Evolutionary conservation across 1,140 invertebrate genomes (phyloP), one percentile per base, ranked within the genome.

Genomic region (Dendrolimus kikuchii): DNA sequence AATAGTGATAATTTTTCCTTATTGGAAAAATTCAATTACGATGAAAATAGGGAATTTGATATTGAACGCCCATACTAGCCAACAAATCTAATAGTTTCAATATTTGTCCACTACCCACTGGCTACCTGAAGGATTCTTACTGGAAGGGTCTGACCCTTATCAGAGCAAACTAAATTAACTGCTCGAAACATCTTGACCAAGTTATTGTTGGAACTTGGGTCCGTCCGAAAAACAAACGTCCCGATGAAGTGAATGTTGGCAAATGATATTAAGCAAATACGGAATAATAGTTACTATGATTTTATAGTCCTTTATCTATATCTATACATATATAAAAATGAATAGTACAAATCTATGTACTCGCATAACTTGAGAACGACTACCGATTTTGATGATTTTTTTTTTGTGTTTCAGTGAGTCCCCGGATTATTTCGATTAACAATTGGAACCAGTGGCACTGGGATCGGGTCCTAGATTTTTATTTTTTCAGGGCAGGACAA

Each of bases 131-230:
- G 53, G 57, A 52, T 58, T 53, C 55, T 53, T 62, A 46, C 67
- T 63, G 46, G 54, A 70, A 69, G 73, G 75, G 70, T 71, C 46
- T 57, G 50, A 80, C 80, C 80, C 77, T 78, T 68, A 75, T 81
- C 77, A 84, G 71, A 66, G 66, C 68, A 71, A 73, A 80, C 77
- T 80, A 79, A 77, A 77, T 77, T 77, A 77, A 77, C 74, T 72
- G 74, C 68, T 73, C 64, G 60, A 69, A 77, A 75, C 80, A 78
- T 83, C 80, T 83, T 81, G 77, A 76, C 78, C 77, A 74, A 80
- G 77, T 81, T 83, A 82, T 80, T 74, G 68, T 79, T 71, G 55
- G 59, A 66, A 53, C 38, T 7, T 50, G 53, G 45, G 42, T 55
- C 59, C 61, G 50, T 46, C 59, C 63, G 64, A 75, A 81, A 83